phyloP scores from a whole-genome alignment of 2,797 vertebrate species.

The Chaenodraco wilsoni region DNA sequence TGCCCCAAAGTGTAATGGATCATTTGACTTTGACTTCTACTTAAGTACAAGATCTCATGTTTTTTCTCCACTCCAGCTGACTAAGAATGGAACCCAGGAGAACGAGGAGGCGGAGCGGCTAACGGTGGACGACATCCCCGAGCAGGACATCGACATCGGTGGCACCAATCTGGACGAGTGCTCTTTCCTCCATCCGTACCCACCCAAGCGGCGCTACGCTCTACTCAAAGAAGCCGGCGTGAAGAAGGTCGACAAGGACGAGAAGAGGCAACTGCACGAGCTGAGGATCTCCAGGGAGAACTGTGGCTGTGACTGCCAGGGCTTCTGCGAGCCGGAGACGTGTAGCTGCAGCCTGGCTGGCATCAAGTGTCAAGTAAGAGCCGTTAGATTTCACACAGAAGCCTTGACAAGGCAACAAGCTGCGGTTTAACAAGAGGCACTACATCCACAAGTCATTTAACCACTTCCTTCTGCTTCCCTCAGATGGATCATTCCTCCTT shows the following conservation, averaged over 20 bases:
- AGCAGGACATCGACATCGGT: conserved; percentile 87
- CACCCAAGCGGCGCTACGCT: conserved; percentile 88
- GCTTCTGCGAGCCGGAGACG: conserved; percentile 95
- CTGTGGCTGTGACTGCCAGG: conserved; percentile 93
- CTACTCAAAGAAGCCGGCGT: conserved; percentile 92
- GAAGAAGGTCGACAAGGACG: conserved; percentile 95
- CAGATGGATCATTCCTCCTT: conserved; percentile 98
- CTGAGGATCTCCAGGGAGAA: conserved; percentile 93
- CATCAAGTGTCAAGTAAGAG: conserved; percentile 95
- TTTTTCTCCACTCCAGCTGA: conserved; percentile 81
- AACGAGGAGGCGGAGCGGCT: conserved; percentile 87
- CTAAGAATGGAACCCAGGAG: conserved; percentile 87
- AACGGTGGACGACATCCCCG: conserved; percentile 89
- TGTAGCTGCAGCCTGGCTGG: conserved; percentile 95
- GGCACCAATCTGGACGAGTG: conserved; percentile 86
- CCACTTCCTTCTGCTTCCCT: not conserved
- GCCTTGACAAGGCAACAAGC: too few relatives aligned
- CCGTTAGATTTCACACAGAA: not conserved
- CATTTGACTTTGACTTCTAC: not conserved
- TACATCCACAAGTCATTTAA: conserved; percentile 9
- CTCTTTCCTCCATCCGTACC: conserved; percentile 92
- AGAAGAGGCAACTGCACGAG: conserved; percentile 92
- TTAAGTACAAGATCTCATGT: not conserved
- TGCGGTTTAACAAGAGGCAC: not conserved
- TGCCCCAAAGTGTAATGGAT: not conserved